Conservation (phyloP, 2,113 vertebrate genomes). For the Carassius gibelio region DNA sequence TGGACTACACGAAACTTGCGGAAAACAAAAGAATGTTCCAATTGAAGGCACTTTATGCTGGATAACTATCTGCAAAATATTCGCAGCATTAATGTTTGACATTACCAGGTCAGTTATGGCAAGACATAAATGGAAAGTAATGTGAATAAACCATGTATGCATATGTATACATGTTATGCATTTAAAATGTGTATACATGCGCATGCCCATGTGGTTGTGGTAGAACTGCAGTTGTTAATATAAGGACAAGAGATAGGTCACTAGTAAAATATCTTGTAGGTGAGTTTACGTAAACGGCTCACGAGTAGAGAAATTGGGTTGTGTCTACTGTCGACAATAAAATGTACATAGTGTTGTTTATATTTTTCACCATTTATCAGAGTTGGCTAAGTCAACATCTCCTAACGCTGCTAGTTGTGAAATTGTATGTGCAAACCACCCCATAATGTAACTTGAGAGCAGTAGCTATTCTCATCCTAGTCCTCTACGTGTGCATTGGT, state of each 20-base stretch:
- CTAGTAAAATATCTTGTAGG: slow-evolving; percentile 71
- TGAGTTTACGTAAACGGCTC: slow-evolving; percentile 64
- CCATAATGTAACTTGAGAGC: slow-evolving; percentile 38
- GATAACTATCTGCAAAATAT: slow-evolving; percentile 78
- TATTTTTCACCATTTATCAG: slow-evolving; percentile 57
- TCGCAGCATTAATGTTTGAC: slow-evolving; percentile 69
- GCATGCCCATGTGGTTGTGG: slow-evolving; percentile 51
- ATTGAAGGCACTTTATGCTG: slow-evolving; percentile 78
- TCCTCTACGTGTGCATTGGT: slow-evolving; percentile 24
- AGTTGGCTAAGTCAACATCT: slow-evolving; percentile 53
- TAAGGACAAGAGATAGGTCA: slow-evolving; percentile 61
- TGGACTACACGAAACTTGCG: slow-evolving; percentile 56
- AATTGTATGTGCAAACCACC: slow-evolving; percentile 33
- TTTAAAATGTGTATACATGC: slow-evolving; percentile 62
- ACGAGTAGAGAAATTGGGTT: slow-evolving; percentile 56
- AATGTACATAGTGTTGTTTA: slow-evolving; percentile 58
- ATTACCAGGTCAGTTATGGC: slow-evolving; percentile 63
- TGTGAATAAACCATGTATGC: slow-evolving; percentile 63
- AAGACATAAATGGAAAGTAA: slow-evolving; percentile 66
- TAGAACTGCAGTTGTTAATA: slow-evolving; percentile 58
- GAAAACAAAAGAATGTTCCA: slow-evolving; percentile 75
- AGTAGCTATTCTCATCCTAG: background rate
- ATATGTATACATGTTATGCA: slow-evolving; percentile 41
- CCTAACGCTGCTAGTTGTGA: slow-evolving; percentile 50
- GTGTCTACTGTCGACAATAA: slow-evolving; percentile 56